These are phyloP conservation scores for Megathymus violae DNA, from an alignment of 1,140 invertebrate species.

Conservation along the genomic window DNA sequence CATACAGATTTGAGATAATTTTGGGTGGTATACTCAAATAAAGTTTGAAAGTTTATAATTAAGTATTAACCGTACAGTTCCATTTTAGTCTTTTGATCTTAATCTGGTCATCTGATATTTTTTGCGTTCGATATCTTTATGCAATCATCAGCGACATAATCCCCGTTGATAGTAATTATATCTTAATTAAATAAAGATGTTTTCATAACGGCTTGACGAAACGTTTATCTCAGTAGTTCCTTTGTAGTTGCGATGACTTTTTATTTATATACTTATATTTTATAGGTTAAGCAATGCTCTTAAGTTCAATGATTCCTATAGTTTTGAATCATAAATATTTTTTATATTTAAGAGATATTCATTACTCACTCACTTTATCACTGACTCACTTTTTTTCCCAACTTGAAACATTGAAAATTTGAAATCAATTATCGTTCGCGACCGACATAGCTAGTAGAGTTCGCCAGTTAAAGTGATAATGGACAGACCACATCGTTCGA, in stretches of 20 bases:
- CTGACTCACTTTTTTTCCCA: too few species aligned
- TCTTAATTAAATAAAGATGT: neutral
- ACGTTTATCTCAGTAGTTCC: neutral
- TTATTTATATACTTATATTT: neutral
- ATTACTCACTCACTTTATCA: too few species aligned
- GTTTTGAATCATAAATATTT: too few species aligned
- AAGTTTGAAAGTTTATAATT: neutral
- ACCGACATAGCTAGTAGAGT: too few species aligned
- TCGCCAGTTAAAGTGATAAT: too few species aligned
- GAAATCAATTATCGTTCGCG: too few species aligned
- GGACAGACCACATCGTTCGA: too few species aligned
- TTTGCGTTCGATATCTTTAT: neutral
- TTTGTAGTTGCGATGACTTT: neutral
- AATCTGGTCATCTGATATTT: neutral
- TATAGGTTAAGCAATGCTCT: too few species aligned
- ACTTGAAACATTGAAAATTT: too few species aligned
- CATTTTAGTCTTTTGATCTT: neutral
- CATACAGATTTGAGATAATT: neutral
- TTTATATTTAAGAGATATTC: too few species aligned
- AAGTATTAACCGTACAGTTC: neutral
- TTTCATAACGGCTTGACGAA: neutral
- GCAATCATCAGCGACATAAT: neutral
- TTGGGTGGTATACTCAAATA: neutral
- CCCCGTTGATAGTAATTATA: neutral
- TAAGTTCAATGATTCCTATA: too few species aligned